These are phyloP conservation scores for Xiphydria camelus DNA, from an alignment of 2,888 invertebrate species.

Conservation along the genomic window DNA sequence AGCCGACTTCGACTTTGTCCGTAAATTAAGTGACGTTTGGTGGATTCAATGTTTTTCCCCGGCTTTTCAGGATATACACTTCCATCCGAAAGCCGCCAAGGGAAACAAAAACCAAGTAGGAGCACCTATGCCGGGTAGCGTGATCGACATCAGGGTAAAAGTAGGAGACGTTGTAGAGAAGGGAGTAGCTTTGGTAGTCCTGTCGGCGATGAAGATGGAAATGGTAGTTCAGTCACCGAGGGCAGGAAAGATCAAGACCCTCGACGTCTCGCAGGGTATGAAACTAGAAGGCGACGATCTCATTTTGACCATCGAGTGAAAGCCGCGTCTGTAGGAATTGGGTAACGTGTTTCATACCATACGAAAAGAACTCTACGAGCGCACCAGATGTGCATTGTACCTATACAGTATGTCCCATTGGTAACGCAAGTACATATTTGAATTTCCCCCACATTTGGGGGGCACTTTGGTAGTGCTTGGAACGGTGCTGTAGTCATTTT, in stretches of 20 bases:
- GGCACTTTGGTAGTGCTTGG: too few relatives aligned
- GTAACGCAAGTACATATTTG: too few relatives aligned
- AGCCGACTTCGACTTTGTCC: too few relatives aligned
- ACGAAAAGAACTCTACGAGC: too few relatives aligned
- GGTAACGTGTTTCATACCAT: too few relatives aligned
- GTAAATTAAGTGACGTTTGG: too few relatives aligned
- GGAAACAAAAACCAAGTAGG: constrained; percentile 89
- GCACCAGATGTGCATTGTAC: too few relatives aligned
- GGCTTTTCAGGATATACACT: constrained; percentile 73
- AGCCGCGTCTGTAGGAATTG: too few relatives aligned
- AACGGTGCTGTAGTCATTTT: too few relatives aligned
- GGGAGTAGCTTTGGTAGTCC: constrained; percentile 87
- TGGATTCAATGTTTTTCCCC: constrained; percentile 1
- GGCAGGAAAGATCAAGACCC: constrained; percentile 77
- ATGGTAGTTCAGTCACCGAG: constrained; percentile 94
- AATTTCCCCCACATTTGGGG: too few relatives aligned
- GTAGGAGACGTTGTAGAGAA: constrained; percentile 92
- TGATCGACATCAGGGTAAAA: constrained; percentile 89
- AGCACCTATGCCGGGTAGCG: constrained; percentile 98
- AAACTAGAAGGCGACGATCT: constrained; percentile 95
- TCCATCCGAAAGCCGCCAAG: constrained; percentile 94
- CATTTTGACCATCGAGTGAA: constrained; percentile 78
- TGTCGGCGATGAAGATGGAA: constrained; percentile 99
- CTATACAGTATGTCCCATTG: too few relatives aligned
- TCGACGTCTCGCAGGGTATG: constrained; percentile 79